Percentiles rank a stretch among this genome's conserved stretches.
Conservation (phyloP, 2,113 vertebrate species). For the Poeciliopsis turrubarensis region DNA sequence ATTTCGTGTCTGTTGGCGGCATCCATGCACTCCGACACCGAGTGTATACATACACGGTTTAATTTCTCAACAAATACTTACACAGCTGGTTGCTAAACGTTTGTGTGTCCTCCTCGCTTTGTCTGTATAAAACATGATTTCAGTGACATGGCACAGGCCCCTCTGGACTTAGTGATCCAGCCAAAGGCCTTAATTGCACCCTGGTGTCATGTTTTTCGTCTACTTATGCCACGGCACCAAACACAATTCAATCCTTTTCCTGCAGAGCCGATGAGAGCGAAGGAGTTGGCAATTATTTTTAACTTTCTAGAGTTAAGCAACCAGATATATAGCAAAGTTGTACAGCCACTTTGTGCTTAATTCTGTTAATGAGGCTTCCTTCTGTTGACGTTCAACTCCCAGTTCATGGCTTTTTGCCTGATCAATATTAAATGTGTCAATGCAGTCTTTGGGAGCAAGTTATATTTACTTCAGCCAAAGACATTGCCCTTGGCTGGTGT, state of each 20-base stretch:
- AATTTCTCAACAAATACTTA: slow-evolving; percentile 23
- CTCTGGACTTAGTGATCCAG: slow-evolving; percentile 41
- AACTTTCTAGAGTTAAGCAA: slow-evolving; percentile 48
- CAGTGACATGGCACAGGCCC: slow-evolving; percentile 35
- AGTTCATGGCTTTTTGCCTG: slow-evolving; percentile 49
- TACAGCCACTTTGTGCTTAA: slow-evolving; percentile 27
- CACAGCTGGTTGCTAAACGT: slow-evolving; percentile 1
- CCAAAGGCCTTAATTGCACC: slow-evolving; percentile 61
- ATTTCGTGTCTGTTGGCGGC: slow-evolving; percentile 28
- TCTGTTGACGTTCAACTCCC: slow-evolving; percentile 53
- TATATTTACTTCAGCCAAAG: slow-evolving; percentile 55
- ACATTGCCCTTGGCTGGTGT: not conserved
- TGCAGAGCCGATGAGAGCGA: slow-evolving; percentile 25
- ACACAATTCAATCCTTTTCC: slow-evolving; percentile 34
- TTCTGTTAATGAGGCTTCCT: slow-evolving; percentile 70
- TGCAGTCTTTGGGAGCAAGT: slow-evolving; percentile 33
- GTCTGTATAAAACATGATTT: slow-evolving; percentile 29
- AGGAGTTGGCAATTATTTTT: slow-evolving; percentile 64
- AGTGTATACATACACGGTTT: not conserved
- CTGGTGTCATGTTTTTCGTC: slow-evolving; percentile 60
- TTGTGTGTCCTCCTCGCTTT: not conserved
- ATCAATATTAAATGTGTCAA: slow-evolving; percentile 62
- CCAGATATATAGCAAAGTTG: slow-evolving; percentile 42
- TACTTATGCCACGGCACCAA: slow-evolving; percentile 47
- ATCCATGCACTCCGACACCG: slow-evolving; percentile 5